Evolutionary conservation across 1,140 invertebrate species (phyloP).

Genomic region (Cepaea nemoralis): DNA sequence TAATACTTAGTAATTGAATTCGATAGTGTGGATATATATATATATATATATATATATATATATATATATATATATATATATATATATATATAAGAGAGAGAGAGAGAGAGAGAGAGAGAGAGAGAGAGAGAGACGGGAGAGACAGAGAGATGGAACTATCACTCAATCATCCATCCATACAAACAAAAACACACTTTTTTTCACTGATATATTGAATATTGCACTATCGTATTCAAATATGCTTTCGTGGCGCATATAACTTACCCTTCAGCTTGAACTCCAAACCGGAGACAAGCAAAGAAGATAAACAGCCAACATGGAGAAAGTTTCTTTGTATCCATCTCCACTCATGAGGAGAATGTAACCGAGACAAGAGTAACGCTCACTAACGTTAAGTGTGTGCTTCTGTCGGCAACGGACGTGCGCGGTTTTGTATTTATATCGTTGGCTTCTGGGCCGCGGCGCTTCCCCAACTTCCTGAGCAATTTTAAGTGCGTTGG

Average conservation of each 20-base stretch:
- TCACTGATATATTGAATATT: too few relatives aligned
- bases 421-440: background rate
- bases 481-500: background rate
- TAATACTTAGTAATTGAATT: too few relatives aligned
- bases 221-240: too few relatives aligned
- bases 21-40: constrained; percentile 20
- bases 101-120: background rate
- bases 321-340: background rate
- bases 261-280: background rate
- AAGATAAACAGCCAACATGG: background rate
- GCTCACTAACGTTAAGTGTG: background rate
- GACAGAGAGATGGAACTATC: too few relatives aligned
- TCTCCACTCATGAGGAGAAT: background rate
- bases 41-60: constrained; percentile 24
- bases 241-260: too few relatives aligned
- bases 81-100: constrained; percentile 3
- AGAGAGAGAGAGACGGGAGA: background rate
- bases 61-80: constrained; percentile 27
- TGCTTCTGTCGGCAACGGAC: background rate
- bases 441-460: background rate
- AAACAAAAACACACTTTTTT: too few relatives aligned
- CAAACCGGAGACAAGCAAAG: background rate
- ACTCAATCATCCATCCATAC: too few relatives aligned
- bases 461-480: background rate
- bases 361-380: background rate